These are phyloP conservation scores for Spea hammondii DNA, from an alignment of 2,797 vertebrate species.

Conservation along the genomic window DNA sequence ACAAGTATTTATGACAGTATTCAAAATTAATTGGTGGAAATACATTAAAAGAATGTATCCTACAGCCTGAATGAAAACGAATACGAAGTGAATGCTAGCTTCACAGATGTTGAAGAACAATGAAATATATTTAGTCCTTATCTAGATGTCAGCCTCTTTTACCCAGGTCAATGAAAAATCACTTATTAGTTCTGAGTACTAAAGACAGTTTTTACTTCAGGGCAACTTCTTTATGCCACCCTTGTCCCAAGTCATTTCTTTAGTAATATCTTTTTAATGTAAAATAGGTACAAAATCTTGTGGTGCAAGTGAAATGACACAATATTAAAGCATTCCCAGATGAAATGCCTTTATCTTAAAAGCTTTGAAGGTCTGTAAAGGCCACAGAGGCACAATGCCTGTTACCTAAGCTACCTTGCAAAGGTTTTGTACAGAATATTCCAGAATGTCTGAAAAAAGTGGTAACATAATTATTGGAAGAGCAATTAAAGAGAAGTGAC, in stretches of 20 bases:
- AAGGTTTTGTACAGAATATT: constrained; percentile 17
- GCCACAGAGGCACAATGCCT: constrained; percentile 23
- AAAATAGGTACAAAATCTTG: constrained; percentile 41
- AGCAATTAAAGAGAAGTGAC: constrained; percentile 45
- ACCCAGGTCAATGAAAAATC: constrained; percentile 49
- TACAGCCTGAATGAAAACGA: constrained; percentile 11
- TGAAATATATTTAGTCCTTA: constrained; percentile 45
- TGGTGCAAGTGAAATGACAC: constrained; percentile 45
- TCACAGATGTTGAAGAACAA: constrained; percentile 40
- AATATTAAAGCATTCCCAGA: constrained; percentile 31
- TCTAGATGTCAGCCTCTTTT: constrained; percentile 42
- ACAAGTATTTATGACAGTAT: constrained; percentile 10
- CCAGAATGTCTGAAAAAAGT: constrained; percentile 27
- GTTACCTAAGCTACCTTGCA: constrained; percentile 33
- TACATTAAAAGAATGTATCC: constrained; percentile 18
- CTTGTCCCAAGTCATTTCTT: constrained; percentile 49
- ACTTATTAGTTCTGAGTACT: constrained; percentile 43
- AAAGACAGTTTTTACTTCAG: constrained; percentile 49
- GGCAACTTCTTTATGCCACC: constrained; percentile 48
- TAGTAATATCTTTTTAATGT: constrained; percentile 48
- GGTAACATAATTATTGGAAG: constrained; percentile 50
- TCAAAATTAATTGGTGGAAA: constrained; percentile 25
- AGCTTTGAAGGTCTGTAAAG: constrained; percentile 44
- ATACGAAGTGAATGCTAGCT: constrained; percentile 23
- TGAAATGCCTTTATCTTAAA: constrained; percentile 43